phyloP scores from a whole-genome alignment of 2,113 vertebrate species.

The Neoarius graeffei region DNA sequence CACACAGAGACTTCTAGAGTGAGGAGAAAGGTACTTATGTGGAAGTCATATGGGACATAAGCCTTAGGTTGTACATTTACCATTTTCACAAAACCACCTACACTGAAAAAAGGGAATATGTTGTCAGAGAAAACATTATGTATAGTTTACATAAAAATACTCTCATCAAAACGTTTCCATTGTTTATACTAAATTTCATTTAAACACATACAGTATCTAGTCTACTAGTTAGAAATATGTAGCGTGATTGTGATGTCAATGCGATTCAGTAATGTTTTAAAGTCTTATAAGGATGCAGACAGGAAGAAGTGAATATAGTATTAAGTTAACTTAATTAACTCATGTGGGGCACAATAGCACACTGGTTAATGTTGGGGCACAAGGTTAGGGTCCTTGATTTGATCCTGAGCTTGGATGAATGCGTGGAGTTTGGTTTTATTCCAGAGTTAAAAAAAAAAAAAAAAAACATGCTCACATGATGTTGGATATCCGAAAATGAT shows the following conservation, averaged over 20 bases:
- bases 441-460: neutral
- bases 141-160: neutral
- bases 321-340: neutral
- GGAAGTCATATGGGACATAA: neutral
- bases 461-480: neutral
- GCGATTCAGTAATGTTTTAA: neutral
- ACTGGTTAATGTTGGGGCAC: neutral
- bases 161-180: neutral
- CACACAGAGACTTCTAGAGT: neutral
- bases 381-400: neutral
- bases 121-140: neutral
- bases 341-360: neutral
- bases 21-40: neutral
- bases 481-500: neutral
- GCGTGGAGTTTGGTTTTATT: neutral
- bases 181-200: neutral
- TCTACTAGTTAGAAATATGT: neutral
- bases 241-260: neutral
- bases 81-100: slow-evolving; percentile 9
- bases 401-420: slow-evolving; percentile 19
- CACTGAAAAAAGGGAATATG: slow-evolving; percentile 1
- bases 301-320: neutral
- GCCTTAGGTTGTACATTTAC: neutral
- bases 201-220: neutral
- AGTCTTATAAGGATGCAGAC: neutral